Percentiles rank a stretch among this genome's conserved stretches.
Conservation (phyloP, 2,113 vertebrate genomes). For the Muscicapa adusta region DNA sequence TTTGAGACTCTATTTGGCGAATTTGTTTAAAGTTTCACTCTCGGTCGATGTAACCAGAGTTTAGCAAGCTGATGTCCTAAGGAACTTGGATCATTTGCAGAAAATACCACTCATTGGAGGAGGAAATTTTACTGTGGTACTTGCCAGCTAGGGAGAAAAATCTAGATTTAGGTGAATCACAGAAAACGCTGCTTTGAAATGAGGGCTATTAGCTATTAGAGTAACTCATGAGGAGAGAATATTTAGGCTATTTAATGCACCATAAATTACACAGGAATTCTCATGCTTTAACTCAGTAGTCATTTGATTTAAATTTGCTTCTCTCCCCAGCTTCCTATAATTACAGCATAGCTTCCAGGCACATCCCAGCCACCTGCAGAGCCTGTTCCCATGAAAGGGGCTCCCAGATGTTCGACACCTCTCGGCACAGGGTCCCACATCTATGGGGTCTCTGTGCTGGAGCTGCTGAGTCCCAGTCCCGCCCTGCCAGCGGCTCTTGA, state of each 20-base stretch:
- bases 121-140: neutral
- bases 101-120: fast-evolving
- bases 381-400: neutral
- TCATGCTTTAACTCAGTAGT: neutral
- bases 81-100: neutral
- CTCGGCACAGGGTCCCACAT: neutral
- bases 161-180: neutral
- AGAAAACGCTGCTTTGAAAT: neutral
- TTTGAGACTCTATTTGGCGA: neutral
- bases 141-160: neutral
- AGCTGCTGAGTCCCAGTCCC: neutral
- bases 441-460: neutral
- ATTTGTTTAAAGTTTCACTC: neutral
- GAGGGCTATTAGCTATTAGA: neutral
- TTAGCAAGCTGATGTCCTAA: neutral
- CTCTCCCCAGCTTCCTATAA: neutral
- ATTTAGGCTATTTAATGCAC: constrained; percentile 7
- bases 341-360: neutral
- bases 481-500: neutral
- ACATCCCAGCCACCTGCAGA: constrained; percentile 32
- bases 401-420: constrained; percentile 32
- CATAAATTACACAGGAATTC: neutral
- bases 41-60: fast-evolving
- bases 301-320: neutral
- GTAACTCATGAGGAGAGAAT: neutral